These are phyloP conservation scores for Chlorodrepanis virens DNA, from an alignment of 2,113 vertebrate genomes.

Conservation along the genomic window DNA sequence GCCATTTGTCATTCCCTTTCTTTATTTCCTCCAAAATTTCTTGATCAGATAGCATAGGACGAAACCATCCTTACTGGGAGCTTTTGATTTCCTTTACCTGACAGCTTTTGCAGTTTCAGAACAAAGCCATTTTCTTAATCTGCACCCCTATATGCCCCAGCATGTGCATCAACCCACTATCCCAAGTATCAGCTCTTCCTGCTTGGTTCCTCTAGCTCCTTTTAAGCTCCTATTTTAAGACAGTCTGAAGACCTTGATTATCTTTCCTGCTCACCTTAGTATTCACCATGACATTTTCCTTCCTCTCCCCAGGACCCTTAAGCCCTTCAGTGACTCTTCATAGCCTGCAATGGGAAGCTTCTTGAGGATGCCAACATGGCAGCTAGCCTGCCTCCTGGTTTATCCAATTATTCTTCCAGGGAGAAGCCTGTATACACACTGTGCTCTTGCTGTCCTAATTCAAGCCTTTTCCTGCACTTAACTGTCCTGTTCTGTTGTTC, in stretches of 20 bases:
- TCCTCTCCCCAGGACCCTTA: background rate
- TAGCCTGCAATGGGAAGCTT: background rate
- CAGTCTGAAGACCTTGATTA: background rate
- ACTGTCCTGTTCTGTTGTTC: background rate
- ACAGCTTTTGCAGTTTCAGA: background rate
- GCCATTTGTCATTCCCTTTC: background rate
- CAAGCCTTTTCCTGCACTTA: background rate
- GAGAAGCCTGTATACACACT: background rate
- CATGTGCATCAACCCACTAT: background rate
- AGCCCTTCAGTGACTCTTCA: background rate
- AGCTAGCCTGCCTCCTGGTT: background rate
- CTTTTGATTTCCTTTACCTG: background rate
- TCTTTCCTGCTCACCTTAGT: background rate
- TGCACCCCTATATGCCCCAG: background rate
- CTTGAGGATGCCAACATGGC: background rate
- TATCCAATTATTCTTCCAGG: background rate
- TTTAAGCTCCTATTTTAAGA: background rate
- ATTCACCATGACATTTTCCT: background rate
- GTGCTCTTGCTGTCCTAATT: background rate
- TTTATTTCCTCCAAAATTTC: background rate
- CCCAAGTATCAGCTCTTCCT: background rate
- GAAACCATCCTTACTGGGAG: background rate
- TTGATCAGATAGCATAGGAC: background rate
- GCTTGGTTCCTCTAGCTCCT: background rate
- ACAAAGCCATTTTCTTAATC: background rate